Base-by-base conservation (phyloP, 2,113 vertebrate species). In the Lophotis ruficrista region DNA sequence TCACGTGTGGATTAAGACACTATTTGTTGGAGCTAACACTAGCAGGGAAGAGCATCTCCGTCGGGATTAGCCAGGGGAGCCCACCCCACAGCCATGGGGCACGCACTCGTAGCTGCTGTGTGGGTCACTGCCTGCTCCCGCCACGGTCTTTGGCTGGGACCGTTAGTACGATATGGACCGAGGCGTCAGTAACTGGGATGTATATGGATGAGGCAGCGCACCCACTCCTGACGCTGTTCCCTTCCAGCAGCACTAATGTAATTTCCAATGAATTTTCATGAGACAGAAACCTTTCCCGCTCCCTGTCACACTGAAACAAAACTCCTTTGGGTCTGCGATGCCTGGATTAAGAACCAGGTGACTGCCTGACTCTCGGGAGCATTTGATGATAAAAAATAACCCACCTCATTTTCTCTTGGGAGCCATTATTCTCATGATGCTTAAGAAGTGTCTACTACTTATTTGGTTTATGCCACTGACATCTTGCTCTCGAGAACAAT, bases 231-330 rank as follows among this genome's bases (percentile, higher is more conserved):
- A 38, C 64, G 86, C 89, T 24, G 0, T 21, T 45, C 45, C 76
- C 68, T 77, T 86, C 83, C 83, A 69, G 89, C 62, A 90, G 57
- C 50, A 21, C 48, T 80, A 61, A 47, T 51, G 70, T 89, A 78
- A 87, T 93, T 96, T 89, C 37, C 92, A 91, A 95, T 94, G 90
- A 95, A 93, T 94, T 94, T 96, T 94, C 87, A 91, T 91, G 84
- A 95, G 96, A 47, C 57, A 68, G 65, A 91, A 91, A 87, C 88
- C 78, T 95, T 89, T 76, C 73, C 66, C 16, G 6, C 53, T 96
- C 84, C 78, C 69, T 78, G 77, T 84, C 85, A 82, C 84, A 91
- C 69, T 83, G 84, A 56, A 47, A 70, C 47, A 51, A 48, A 86
- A 95, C 70, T 91, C 92, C 92, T 96, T 58, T 78, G 87, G 92